A percentile compares a stretch with the other conserved stretches of the same genome.
phyloP scores from a whole-genome alignment of 2,888 invertebrate genomes.

The Melangyna quadrimaculata region DNA sequence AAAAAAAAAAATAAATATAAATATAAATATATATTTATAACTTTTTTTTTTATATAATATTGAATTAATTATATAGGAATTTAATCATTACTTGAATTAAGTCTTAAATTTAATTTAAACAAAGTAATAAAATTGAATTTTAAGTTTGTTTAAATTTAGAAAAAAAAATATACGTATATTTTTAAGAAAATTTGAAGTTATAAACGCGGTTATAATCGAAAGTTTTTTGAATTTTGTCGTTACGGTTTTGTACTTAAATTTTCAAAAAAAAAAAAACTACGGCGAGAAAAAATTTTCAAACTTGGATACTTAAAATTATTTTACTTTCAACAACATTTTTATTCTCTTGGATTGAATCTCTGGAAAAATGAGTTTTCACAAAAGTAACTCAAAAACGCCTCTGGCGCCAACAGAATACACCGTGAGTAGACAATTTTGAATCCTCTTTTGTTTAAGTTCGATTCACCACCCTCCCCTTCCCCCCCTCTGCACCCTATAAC shows the following conservation, averaged over 20 bases:
- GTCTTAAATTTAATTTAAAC: background rate
- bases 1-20: slow-evolving; percentile 2
- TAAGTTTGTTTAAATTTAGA: background rate
- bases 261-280: background rate
- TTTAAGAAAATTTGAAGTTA: background rate
- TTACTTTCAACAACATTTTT: background rate
- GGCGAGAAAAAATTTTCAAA: background rate
- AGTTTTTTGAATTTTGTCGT: slow-evolving; percentile 3
- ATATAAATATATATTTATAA: slow-evolving; percentile 6
- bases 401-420: slow-evolving; percentile 79
- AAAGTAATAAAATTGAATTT: background rate
- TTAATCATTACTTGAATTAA: background rate
- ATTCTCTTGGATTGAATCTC: slow-evolving; percentile 58
- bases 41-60: slow-evolving; percentile 17
- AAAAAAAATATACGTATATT: background rate
- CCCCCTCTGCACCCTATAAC: background rate
- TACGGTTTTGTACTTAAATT: slow-evolving; percentile 35
- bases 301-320: slow-evolving; percentile 43
- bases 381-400: slow-evolving; percentile 80
- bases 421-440: slow-evolving; percentile 76
- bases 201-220: slow-evolving; percentile 10
- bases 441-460: background rate
- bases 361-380: slow-evolving; percentile 80
- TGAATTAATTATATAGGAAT: slow-evolving; percentile 5
- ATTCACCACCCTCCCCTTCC: background rate